These are phyloP conservation scores for Dolichomitus sp. DNA, from an alignment of 2,888 invertebrate species.

Conservation along the genomic window DNA sequence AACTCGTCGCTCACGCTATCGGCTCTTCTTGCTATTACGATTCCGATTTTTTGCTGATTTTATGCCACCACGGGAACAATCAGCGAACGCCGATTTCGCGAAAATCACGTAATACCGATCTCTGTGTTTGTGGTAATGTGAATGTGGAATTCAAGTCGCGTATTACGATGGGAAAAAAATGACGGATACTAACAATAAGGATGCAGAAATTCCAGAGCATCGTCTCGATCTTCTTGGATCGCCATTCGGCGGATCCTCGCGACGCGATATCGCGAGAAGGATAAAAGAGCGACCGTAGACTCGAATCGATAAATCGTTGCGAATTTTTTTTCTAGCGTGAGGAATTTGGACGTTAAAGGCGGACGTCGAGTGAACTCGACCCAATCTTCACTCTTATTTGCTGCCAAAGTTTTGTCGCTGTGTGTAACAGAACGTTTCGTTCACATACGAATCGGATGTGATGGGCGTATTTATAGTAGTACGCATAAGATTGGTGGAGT, in stretches of 20 bases:
- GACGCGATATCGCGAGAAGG: slow-evolving; percentile 43
- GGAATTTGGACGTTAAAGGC: slow-evolving; percentile 35
- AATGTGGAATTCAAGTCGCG: slow-evolving; percentile 52
- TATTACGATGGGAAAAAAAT: slow-evolving; percentile 36
- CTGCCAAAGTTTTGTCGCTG: slow-evolving; percentile 27
- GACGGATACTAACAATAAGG: slow-evolving; percentile 33
- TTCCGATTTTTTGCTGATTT: slow-evolving; percentile 58
- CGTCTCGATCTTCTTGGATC: slow-evolving; percentile 18
- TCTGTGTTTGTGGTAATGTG: neutral
- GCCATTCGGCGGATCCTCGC: slow-evolving; percentile 39
- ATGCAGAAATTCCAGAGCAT: slow-evolving; percentile 56
- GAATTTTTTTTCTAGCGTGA: slow-evolving; percentile 41
- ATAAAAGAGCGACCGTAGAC: slow-evolving; percentile 17
- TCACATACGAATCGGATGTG: slow-evolving; percentile 7
- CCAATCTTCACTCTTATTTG: slow-evolving; percentile 23
- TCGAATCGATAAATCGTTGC: slow-evolving; percentile 55
- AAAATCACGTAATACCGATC: neutral
- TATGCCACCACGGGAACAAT: neutral
- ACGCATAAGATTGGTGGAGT: slow-evolving; percentile 8
- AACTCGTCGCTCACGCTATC: slow-evolving; percentile 65
- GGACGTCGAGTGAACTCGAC: neutral
- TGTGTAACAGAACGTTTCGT: neutral
- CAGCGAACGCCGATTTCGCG: neutral
- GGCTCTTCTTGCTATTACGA: slow-evolving; percentile 50
- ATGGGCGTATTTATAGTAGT: slow-evolving; percentile 25